Conservation (phyloP, 2,888 invertebrate species). For the Serripes groenlandicus region DNA sequence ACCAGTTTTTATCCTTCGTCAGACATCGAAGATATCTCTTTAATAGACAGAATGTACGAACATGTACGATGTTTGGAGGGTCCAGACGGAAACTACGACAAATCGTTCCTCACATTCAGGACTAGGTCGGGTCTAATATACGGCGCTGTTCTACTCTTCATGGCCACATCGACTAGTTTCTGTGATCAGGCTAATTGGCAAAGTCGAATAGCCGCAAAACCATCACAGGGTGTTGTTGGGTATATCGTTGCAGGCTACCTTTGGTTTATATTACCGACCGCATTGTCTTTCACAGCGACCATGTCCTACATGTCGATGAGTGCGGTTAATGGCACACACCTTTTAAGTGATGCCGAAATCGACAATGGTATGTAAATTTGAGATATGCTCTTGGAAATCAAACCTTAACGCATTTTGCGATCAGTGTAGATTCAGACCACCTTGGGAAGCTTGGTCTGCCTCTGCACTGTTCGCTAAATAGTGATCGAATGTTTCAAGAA, state of each 20-base stretch:
- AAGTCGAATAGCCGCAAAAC: constrained; percentile 84
- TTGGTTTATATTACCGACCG: constrained; percentile 82
- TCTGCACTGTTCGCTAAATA: no score
- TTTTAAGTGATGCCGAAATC: constrained; percentile 46
- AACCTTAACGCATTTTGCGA: no score
- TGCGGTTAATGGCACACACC: constrained; percentile 55
- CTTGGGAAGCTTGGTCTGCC: no score
- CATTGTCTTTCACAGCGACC: constrained; percentile 75
- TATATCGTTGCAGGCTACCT: constrained; percentile 81
- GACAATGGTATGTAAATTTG: constrained; percentile 48
- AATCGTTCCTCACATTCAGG: constrained; percentile 76
- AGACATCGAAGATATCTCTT: constrained; percentile 43
- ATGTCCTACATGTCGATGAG: constrained; percentile 74
- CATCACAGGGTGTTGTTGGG: constrained; percentile 81
- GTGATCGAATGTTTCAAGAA: no score
- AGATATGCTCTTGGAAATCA: no score
- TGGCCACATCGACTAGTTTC: constrained; percentile 71
- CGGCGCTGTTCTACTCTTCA: constrained; percentile 69
- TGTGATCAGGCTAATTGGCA: constrained; percentile 84
- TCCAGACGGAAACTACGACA: constrained; percentile 74
- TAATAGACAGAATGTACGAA: constrained; percentile 70
- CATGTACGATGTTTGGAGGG: constrained; percentile 70
- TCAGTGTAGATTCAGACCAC: no score
- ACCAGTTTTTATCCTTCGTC: constrained; percentile 66
- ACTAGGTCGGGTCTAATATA: constrained; percentile 75